These are phyloP conservation scores for Otolemur crassicaudatus DNA, from an alignment of 2,797 vertebrate species.

Conservation along the genomic window DNA sequence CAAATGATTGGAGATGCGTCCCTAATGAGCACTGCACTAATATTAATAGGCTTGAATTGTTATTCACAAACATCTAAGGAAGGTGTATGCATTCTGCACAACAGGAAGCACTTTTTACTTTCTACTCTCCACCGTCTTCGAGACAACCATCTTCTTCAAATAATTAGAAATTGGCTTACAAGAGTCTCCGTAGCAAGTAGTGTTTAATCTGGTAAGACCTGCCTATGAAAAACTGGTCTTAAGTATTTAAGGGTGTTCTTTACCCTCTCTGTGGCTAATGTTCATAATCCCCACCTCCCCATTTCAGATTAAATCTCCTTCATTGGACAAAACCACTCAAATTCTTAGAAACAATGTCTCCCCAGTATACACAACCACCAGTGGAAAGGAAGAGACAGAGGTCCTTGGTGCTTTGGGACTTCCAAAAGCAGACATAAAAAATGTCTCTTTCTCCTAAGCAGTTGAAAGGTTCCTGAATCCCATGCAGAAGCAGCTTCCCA, in stretches of 20 bases:
- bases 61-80: slow-evolving; percentile 25
- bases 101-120: not conserved
- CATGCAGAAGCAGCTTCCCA: not conserved
- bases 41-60: not conserved
- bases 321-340: not conserved
- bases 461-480: not conserved
- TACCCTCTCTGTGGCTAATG: not conserved
- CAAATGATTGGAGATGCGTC: not conserved
- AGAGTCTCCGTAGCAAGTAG: not conserved
- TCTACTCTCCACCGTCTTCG: not conserved
- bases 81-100: not conserved
- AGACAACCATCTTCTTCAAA: not conserved
- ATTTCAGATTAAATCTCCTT: not conserved
- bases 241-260: not conserved
- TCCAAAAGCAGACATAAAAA: not conserved
- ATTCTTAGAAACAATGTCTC: not conserved
- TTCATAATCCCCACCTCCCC: not conserved
- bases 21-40: not conserved
- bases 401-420: not conserved
- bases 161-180: not conserved
- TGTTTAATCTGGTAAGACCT: not conserved
- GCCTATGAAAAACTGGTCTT: not conserved
- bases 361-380: not conserved
- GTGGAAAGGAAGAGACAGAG: not conserved
- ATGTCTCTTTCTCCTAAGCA: not conserved